Percentiles rank a stretch among this genome's conserved stretches.
Conservation (phyloP, 1,140 invertebrate genomes). For the Nomia melanderi region DNA sequence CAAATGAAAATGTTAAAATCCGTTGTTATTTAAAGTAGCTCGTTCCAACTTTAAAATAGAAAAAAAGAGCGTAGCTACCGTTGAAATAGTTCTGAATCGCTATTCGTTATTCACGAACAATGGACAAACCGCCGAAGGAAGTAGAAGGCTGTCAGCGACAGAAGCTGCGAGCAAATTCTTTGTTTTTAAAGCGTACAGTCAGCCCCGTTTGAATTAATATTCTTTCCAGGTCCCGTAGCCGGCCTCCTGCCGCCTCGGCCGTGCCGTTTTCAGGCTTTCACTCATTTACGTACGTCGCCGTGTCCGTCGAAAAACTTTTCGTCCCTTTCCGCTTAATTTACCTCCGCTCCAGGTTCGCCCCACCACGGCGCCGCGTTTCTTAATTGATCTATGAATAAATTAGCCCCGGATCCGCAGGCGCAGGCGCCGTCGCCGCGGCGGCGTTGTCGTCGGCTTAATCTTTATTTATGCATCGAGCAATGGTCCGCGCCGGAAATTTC, state of each 20-base stretch:
- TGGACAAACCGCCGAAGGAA: background rate
- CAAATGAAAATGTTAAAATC: no score
- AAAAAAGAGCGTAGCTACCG: no score
- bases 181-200: constrained; percentile 1
- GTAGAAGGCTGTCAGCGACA: background rate
- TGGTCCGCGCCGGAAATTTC: constrained; percentile 32
- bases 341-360: background rate
- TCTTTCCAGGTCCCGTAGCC: background rate
- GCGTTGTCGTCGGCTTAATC: constrained; percentile 38
- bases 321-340: constrained; percentile 20
- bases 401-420: constrained; percentile 28
- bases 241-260: background rate
- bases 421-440: background rate
- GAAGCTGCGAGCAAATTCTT: background rate
- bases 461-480: constrained; percentile 52
- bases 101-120: background rate
- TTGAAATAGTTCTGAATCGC: background rate
- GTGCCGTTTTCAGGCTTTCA: background rate
- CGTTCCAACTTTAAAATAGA: no score
- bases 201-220: constrained; percentile 46
- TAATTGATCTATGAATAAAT: constrained; percentile 68
- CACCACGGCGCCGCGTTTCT: constrained; percentile 6
- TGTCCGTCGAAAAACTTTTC: background rate
- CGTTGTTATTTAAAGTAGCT: background rate
- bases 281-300: constrained; percentile 7